A percentile compares a stretch with the other conserved stretches of the same genome.
Evolutionary conservation across 1,140 invertebrate genomes (phyloP).

Genomic region (Oryzaephilus surinamensis): DNA sequence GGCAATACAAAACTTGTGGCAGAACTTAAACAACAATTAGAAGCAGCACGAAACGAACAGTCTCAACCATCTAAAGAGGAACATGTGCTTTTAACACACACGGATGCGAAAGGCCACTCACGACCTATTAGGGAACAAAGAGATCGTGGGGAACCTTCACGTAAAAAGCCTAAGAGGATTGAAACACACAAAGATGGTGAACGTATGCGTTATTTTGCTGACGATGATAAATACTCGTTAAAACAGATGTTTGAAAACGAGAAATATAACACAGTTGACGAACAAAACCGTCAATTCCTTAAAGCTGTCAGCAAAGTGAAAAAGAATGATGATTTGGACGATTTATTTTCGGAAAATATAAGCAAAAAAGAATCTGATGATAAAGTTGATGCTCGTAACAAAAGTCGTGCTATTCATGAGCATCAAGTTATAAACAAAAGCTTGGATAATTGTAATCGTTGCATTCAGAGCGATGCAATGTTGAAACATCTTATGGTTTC

Average conservation of each 20-base stretch:
- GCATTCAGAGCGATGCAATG: conserved; percentile 70
- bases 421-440: conserved; percentile 56
- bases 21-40: conserved; percentile 65
- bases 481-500: conserved; percentile 81
- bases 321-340: conserved; percentile 74
- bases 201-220: conserved; percentile 74
- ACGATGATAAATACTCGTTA: conserved; percentile 82
- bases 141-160: conserved; percentile 26
- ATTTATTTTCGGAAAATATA: conserved; percentile 72
- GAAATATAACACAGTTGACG: conserved; percentile 68
- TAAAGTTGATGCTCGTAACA: conserved; percentile 54
- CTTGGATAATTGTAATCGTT: conserved; percentile 71
- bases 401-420: conserved; percentile 59
- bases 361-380: conserved; percentile 47
- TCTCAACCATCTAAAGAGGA: conserved; percentile 38
- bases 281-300: conserved; percentile 72
- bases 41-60: conserved; percentile 50
- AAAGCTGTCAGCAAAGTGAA: conserved; percentile 57
- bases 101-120: conserved; percentile 53
- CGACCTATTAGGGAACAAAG: conserved; percentile 41
- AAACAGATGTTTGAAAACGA: conserved; percentile 85
- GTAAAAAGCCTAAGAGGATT: conserved; percentile 41
- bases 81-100: conserved; percentile 60
- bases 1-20: conserved; percentile 59
- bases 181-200: conserved; percentile 65